phyloP scores from a whole-genome alignment of 2,888 invertebrate species.

The Oligia latruncula region DNA sequence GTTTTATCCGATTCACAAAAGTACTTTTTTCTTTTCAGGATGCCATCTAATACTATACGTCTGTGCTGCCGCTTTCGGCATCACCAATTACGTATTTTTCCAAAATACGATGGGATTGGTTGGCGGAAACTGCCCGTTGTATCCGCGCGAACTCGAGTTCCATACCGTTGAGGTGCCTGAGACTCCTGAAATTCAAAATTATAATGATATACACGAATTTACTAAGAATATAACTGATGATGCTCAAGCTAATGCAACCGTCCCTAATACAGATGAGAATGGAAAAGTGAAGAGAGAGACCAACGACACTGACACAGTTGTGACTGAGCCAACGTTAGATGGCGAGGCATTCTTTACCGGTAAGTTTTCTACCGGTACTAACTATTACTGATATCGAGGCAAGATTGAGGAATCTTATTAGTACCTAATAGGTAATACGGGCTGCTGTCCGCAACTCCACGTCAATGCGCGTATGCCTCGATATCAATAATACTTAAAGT shows the following conservation, averaged over 20 bases:
- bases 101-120: slow-evolving; percentile 82
- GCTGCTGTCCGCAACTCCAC: too few relatives aligned
- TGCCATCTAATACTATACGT: slow-evolving; percentile 83
- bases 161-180: slow-evolving; percentile 71
- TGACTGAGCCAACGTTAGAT: slow-evolving; percentile 57
- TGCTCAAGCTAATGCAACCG: slow-evolving; percentile 69
- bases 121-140: slow-evolving; percentile 80
- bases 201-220: slow-evolving; percentile 44
- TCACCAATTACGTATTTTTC: slow-evolving; percentile 83
- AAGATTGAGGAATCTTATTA: background rate
- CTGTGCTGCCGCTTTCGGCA: slow-evolving; percentile 80
- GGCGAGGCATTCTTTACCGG: slow-evolving; percentile 68
- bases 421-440: too few relatives aligned
- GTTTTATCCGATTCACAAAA: background rate
- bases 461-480: background rate
- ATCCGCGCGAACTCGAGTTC: slow-evolving; percentile 80
- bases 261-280: slow-evolving; percentile 46
- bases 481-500: background rate
- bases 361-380: slow-evolving; percentile 52
- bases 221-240: slow-evolving; percentile 58
- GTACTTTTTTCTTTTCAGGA: slow-evolving; percentile 74
- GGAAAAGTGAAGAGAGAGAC: slow-evolving; percentile 71
- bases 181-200: slow-evolving; percentile 53
- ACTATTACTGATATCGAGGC: too few relatives aligned
- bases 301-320: slow-evolving; percentile 53